Evolutionary conservation across 2,888 invertebrate genomes (phyloP), one percentile per base, ranked within the genome.

Genomic region (Leptinotarsa haldemani): DNA sequence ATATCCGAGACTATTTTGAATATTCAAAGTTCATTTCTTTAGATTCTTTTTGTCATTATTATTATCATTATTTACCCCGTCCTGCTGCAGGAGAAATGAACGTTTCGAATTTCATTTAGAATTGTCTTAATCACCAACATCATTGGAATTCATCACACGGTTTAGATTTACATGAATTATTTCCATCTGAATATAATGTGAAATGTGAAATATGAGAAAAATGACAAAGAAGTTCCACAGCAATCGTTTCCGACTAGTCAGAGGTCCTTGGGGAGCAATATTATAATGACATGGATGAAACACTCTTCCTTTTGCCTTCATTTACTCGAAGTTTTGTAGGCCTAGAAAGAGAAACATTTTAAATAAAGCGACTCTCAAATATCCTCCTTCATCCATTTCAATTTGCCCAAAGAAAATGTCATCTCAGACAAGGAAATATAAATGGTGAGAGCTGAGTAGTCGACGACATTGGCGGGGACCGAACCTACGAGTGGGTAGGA

Each of bases 401-500:
- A 40, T 52, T 22, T 30, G 25, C 7, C 16, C 66, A 30, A 22
- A 22, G 30, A 66, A 52, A 66, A 22, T 66, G 66, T 66, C 66
- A 66, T 30, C 66, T 56, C 13, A 13, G 56, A 56, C 25, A 18
- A 4, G 15, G 50, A 66, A 66, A 66, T 30, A 66, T 25, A 66
- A 66, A 66, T 66, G 50, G 25, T 22, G 22, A 5, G 22, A 22
- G 22, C 56, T 56, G 13, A 56, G 20, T 4, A 56, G 13, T 20
- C 9, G 20, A 3, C 40, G 40, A 40, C 40, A 40, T 40, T 40
- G 40, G 40, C 40, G 40, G 40, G 9, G 40, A 40, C 40, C 12
- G 9, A 9, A 50, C 4, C n/a, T 50, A 4, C n/a, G n/a, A n/a
- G 9, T 12, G 9, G 16, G 50, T 15, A 50, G n/a, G 1, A 16